Evolutionary conservation across 2,888 invertebrate genomes (phyloP), one percentile per base, ranked within the genome.

Genomic region (Volucella inanis): DNA sequence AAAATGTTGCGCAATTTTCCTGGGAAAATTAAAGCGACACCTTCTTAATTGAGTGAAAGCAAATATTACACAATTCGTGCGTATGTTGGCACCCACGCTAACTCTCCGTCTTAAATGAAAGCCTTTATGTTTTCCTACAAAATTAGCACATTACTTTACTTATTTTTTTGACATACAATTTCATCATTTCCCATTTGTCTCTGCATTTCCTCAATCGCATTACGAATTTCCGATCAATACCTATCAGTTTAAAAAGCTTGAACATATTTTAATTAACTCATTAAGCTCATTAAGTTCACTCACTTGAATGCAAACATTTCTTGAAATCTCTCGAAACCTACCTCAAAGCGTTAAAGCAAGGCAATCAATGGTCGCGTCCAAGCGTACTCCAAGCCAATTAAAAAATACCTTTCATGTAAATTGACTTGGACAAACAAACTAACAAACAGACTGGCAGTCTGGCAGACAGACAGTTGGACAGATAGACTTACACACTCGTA

Each of bases 381-480:
- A 50, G 67, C 78, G 52, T 77, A 78, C 67, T 68, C 62, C 50
- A 45, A 52, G 78, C 70, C 71, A 85, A 85, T 85, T 85, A 85
- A 72, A 75, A 78, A 79, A 85, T 76, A 85, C 80, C 80, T 80
- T 62, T 80, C 75, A 80, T 80, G 80, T 80, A 76, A 85, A 80
- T 76, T 67, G 67, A 72, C 50, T 76, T 55, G 55, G 47, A 76
- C 74, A 74, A 31, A 31, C 31, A 31, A 31, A 31, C 31, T 31
- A 31, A 31, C 31, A 31, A 31, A 31, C 31, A 0, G 31, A 6
- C 31, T 6, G 31, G 18, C 18, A 22, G 18, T 3, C 18, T 18
- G 18, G 18, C 18, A 18, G 18, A 18, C 18, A 1, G 31, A 31
- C 31, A 31, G 4, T 31, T 31, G 6, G 49, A 59, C 64, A 64